phyloP scores from a whole-genome alignment of 2,888 invertebrate genomes.

The Athrips mouffetella region DNA sequence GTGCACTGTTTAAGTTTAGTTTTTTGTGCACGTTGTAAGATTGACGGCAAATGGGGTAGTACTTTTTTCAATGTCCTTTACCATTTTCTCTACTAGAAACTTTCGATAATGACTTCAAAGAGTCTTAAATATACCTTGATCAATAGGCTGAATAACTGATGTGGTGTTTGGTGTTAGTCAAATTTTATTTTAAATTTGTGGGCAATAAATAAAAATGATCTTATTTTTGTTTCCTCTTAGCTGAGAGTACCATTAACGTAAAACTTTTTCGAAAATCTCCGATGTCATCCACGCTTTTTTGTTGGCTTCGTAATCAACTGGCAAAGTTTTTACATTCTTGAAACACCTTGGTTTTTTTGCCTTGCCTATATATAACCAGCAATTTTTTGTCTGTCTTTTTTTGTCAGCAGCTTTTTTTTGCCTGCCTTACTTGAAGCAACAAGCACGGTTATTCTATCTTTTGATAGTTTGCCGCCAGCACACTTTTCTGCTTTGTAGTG shows the following conservation, averaged over 20 bases:
- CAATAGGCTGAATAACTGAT: conserved; percentile 18
- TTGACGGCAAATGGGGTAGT: conserved; percentile 17
- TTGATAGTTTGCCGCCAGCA: no score
- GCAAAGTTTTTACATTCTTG: conserved; percentile 25
- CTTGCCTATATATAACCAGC: conserved; percentile 27
- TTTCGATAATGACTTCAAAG: conserved; percentile 16
- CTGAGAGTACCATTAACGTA: conserved; percentile 29
- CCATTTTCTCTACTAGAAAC: conserved; percentile 15
- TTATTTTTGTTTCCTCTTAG: conserved; percentile 22
- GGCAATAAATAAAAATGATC: conserved; percentile 32
- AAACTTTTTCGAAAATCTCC: conserved; percentile 24
- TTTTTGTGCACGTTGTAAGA: no score
- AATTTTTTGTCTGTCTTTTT: no score
- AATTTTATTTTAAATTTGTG: conserved; percentile 26
- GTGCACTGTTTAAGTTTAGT: no score
- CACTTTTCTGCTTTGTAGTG: conserved; percentile 25
- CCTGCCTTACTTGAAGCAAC: conserved; percentile 30
- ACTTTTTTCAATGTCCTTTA: conserved; percentile 10
- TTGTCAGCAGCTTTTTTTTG: conserved; percentile 23
- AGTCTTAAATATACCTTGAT: conserved; percentile 18
- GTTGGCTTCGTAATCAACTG: conserved; percentile 28
- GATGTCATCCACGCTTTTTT: conserved; percentile 44
- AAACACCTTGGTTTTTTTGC: conserved; percentile 35
- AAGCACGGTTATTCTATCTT: conserved; percentile 27
- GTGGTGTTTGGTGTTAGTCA: conserved; percentile 24